Base-by-base conservation (phyloP, 2,797 vertebrate genomes). In the Phrynocephalus forsythii region DNA sequence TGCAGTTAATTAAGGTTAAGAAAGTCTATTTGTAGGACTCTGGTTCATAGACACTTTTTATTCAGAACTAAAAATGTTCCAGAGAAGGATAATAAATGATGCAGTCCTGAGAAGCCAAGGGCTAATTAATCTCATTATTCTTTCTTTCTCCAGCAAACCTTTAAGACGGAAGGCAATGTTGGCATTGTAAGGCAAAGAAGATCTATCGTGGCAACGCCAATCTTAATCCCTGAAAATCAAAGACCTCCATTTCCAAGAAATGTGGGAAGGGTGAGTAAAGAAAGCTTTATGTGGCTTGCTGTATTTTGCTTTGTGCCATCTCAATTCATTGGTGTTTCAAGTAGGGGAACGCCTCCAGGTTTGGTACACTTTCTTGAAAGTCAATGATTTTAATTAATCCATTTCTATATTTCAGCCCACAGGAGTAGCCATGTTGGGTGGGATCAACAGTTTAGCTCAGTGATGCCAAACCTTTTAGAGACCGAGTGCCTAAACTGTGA, bases 221-320 rank as follows among this genome's bases (percentile, higher is more conserved):
- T 99, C 95, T 95, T 97, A 86, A 97, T 99, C 86, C 98, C 98
- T 10, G 99, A 99, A 96, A 99, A 98, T 95, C 98, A 98, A 95
- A 97, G 98, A 93, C 96, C 97, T 33, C 98, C 98, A 0, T 99
- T 99, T 84, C 98, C 99, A 63, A 97, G 97, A 94, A 84, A 90
- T 72, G 97, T 99, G 69, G 98, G 99, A 96, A 98, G 92, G 98
- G 99, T 99, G 97, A 98, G 98, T 92, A 50, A 87, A 11, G 79
- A 83, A 90, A 73, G 7, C n/a, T n/a, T 82, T 84, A 5, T 3
- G 76, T 28, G 10, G 72, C 52, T 71, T 6, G 1, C 52, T 75
- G 0, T 76, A 82, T 6, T 0, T 60, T 22, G 28, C 28, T 80
- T 28, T n/a, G 6, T n/a, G n/a, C 6, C 15, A 7, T 76, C 67